Evolutionary conservation across 2,888 invertebrate species (phyloP).

Genomic region (Mamestra brassicae): DNA sequence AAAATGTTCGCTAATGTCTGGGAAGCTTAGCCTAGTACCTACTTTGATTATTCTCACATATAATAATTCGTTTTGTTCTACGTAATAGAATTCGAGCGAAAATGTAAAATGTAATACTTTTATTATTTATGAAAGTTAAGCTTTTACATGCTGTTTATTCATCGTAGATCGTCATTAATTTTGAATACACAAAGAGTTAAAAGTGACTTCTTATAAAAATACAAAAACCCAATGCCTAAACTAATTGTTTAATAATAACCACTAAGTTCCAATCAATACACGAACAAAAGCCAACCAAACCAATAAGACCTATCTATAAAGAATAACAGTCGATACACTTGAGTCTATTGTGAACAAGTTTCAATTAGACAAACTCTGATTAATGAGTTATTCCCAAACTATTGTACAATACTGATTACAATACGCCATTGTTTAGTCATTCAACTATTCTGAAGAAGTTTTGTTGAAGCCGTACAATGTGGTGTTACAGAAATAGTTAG

Average conservation of each 20-base stretch:
- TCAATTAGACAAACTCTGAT: constrained; percentile 27
- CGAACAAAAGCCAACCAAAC: constrained; percentile 6
- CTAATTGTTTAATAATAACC: background rate
- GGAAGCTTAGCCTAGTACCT: background rate
- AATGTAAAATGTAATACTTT: too few relatives aligned
- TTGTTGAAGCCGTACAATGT: constrained; percentile 25
- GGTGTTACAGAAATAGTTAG: constrained; percentile 27
- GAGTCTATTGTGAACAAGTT: constrained; percentile 26
- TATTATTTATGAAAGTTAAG: too few relatives aligned
- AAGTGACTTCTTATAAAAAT: too few relatives aligned
- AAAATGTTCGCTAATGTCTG: background rate
- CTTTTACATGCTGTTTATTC: background rate
- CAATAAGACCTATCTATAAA: background rate
- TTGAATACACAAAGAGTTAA: too few relatives aligned
- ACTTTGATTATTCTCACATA: too few relatives aligned
- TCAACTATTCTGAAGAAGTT: constrained; percentile 38
- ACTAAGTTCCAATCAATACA: background rate
- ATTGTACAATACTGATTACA: constrained; percentile 25
- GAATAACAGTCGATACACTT: constrained; percentile 17
- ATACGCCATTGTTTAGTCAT: constrained; percentile 25
- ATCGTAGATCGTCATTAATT: too few relatives aligned
- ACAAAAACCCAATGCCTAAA: background rate
- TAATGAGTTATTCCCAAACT: constrained; percentile 24
- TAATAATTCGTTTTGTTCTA: too few relatives aligned
- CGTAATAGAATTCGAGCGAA: too few relatives aligned